Percentiles rank a stretch among this genome's conserved stretches.
Evolutionary conservation across 2,888 invertebrate species (phyloP).

Genomic region (Protodeltote pygarga): DNA sequence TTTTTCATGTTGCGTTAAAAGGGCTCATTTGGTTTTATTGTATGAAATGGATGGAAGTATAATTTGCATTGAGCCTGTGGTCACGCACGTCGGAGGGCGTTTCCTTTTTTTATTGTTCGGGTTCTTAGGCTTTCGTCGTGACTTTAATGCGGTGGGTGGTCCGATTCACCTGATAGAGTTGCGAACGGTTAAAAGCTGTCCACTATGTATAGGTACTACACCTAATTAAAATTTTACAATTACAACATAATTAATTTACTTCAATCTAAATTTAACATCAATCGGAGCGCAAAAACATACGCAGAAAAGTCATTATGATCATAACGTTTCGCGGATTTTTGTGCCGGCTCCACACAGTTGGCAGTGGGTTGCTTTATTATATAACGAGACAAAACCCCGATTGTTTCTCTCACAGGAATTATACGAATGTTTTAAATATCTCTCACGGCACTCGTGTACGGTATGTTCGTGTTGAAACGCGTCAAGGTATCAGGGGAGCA

Average conservation of each 20-base stretch:
- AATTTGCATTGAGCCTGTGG: conserved; percentile 84
- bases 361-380: conserved; percentile 31
- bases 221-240: conserved; percentile 37
- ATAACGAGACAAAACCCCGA: conserved; percentile 32
- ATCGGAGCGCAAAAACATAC: conserved; percentile 32
- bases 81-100: conserved; percentile 77
- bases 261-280: conserved; percentile 26
- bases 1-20: conserved; percentile 84
- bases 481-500: conserved; percentile 69
- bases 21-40: conserved; percentile 85
- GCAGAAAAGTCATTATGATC: conserved; percentile 36
- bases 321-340: conserved; percentile 38
- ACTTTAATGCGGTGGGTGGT: conserved; percentile 68
- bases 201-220: conserved; percentile 33
- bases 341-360: conserved; percentile 22
- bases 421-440: conserved; percentile 56
- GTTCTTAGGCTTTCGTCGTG: conserved; percentile 70
- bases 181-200: conserved; percentile 51
- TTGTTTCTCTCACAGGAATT: conserved; percentile 43
- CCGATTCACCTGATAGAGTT: conserved; percentile 54
- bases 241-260: too few relatives aligned
- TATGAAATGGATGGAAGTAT: conserved; percentile 83
- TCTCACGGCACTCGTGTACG: conserved; percentile 48
- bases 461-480: conserved; percentile 50
- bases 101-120: conserved; percentile 78